Base-by-base conservation (phyloP, 2,797 vertebrate genomes). In the Acestrorhynchus altus region DNA sequence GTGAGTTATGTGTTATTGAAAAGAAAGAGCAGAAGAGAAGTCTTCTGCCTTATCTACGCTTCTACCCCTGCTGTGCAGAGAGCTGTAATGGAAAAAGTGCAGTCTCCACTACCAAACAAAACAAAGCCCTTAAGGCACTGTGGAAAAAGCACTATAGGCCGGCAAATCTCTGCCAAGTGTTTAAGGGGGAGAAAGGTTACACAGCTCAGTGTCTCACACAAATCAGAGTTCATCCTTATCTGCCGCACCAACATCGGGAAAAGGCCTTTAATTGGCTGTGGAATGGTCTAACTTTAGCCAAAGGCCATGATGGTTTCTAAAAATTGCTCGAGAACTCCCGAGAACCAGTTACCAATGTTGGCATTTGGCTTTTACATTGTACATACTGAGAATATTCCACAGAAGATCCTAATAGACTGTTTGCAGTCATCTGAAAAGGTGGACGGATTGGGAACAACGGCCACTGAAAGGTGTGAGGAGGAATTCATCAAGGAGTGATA, bases 1-100 rank as follows among this genome's bases (percentile, higher is more conserved):
- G 22, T 12, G 15, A 60, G 57, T 31, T 7, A 5, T 67, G 13
- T 0, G 24, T 67, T 67, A 28, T 67, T 67, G 28, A 47, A 67
- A 35, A 31, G 64, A 47, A 15, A 26, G 15, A 40, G 11, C 11
- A 24, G n/a, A n/a, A n/a, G n/a, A n/a, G n/a, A n/a, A 26, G 13
- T 42, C 2, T 47, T 47, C 64, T 28, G 13, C 24, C 11, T 31
- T 28, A 28, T 31, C 56, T 31, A 7, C 18, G 8, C 8, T 8
- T 31, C 56, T 31, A 7, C 18, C 8, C 8, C 4, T 35, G 26
- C 15, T 16, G 26, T 16, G 26, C 16, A 26, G 28, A 8, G 28
- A 60, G 57, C 10, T 35, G 28, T 60, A 60, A 60, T 31, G 57
- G 57, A 60, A 60, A 60, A 60, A 60, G 28, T 60, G 57, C 57